Evolutionary conservation across 2,888 invertebrate species (phyloP).

Genomic region (Hemaris fuciformis): DNA sequence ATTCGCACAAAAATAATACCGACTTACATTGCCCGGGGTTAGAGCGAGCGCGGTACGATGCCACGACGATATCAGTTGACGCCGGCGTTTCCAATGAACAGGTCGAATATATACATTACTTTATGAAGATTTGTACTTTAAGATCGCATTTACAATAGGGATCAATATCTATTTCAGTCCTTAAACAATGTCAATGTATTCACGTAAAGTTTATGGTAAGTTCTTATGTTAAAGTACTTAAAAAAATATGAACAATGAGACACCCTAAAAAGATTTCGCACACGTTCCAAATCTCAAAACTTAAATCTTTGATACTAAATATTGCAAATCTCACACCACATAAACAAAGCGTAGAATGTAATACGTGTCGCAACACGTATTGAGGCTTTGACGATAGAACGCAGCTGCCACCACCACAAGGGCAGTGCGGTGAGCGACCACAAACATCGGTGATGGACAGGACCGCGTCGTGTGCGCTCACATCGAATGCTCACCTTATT

Average conservation of each 20-base stretch:
- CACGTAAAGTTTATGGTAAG: too few relatives aligned
- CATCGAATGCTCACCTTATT: too few relatives aligned
- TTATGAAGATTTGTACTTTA: neutral
- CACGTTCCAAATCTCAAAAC: too few relatives aligned
- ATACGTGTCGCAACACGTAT: neutral
- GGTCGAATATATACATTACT: neutral
- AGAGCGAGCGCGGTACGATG: neutral
- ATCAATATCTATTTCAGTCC: neutral
- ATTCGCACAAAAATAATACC: conserved; percentile 41
- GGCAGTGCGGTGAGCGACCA: conserved; percentile 3
- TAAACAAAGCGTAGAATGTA: neutral
- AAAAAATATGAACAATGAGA: too few relatives aligned
- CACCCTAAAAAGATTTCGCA: too few relatives aligned
- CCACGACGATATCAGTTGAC: neutral
- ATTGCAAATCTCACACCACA: neutral
- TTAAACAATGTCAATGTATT: too few relatives aligned
- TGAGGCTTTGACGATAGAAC: neutral
- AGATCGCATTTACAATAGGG: neutral
- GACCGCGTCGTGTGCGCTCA: neutral
- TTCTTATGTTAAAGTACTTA: too few relatives aligned
- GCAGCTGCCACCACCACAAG: neutral
- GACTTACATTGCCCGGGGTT: conserved; percentile 27
- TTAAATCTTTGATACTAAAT: too few relatives aligned
- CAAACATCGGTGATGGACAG: conserved; percentile 4
- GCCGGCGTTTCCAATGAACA: neutral